These are phyloP conservation scores for Erannis defoliaria DNA, from an alignment of 2,888 invertebrate genomes.

Conservation along the genomic window DNA sequence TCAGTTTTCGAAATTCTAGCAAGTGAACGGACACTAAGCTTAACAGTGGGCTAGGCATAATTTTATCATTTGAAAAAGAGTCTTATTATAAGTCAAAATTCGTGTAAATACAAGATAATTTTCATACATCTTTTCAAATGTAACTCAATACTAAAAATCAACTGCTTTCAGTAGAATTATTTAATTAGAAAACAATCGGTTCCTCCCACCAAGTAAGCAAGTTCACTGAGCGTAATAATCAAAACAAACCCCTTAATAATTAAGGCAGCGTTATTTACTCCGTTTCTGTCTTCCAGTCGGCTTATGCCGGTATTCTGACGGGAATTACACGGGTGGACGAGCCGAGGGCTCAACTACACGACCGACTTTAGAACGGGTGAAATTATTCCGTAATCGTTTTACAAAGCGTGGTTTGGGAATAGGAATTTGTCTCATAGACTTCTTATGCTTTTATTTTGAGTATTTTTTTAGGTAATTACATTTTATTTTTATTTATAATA, in stretches of 20 bases:
- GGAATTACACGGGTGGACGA: constrained; percentile 46
- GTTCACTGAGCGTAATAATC: constrained; percentile 41
- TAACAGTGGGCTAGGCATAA: too few relatives aligned
- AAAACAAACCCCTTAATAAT: constrained; percentile 50
- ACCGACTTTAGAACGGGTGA: constrained; percentile 33
- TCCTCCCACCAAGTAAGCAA: constrained; percentile 28
- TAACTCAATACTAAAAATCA: neutral
- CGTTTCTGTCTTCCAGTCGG: constrained; percentile 55
- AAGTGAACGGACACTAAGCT: too few relatives aligned
- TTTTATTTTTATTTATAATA: too few relatives aligned
- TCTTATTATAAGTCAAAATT: too few relatives aligned
- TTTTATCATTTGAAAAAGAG: too few relatives aligned
- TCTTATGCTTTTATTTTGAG: neutral
- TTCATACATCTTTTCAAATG: too few relatives aligned
- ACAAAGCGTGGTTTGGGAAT: constrained; percentile 31
- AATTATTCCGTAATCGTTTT: constrained; percentile 35
- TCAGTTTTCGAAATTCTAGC: too few relatives aligned
- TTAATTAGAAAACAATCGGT: constrained; percentile 17
- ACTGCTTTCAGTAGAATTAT: neutral
- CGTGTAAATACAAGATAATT: too few relatives aligned
- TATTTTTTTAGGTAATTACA: neutral
- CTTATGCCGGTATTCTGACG: constrained; percentile 56
- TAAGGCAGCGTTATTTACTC: constrained; percentile 51
- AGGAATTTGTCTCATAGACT: constrained; percentile 1
- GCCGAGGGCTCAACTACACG: constrained; percentile 43